phyloP scores from a whole-genome alignment of 1,140 invertebrate genomes.

The Pseudomyrmex cubaensis region DNA sequence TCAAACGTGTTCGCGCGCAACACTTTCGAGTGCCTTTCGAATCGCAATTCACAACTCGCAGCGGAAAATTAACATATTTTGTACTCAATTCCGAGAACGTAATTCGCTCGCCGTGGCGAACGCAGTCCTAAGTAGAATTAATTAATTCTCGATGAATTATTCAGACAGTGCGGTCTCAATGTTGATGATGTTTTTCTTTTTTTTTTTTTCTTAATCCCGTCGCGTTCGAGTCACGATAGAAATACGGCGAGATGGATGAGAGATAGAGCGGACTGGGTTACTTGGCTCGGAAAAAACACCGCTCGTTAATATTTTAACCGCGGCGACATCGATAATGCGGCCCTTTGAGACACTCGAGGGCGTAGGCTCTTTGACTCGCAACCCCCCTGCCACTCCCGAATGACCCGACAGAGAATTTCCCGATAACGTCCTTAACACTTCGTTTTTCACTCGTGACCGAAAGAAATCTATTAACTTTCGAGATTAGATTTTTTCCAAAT shows the following conservation, averaged over 20 bases:
- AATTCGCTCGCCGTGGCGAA: neutral
- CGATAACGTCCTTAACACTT: neutral
- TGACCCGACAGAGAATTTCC: neutral
- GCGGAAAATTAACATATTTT: conserved; percentile 28
- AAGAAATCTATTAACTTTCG: too few species aligned
- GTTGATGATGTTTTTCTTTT: conserved; percentile 9
- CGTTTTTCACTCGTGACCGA: neutral
- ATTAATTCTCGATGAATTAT: conserved; percentile 46
- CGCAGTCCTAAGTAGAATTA: neutral
- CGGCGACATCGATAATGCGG: conserved; percentile 8
- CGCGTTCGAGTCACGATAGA: neutral
- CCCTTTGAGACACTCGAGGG: neutral
- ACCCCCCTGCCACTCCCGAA: neutral
- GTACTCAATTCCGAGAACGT: conserved; percentile 3
- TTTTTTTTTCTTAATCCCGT: neutral
- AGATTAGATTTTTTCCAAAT: too few species aligned
- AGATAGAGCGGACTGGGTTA: neutral
- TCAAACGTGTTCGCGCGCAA: neutral
- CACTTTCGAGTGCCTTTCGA: neutral
- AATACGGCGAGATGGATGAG: conserved; percentile 9
- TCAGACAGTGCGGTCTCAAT: conserved; percentile 22
- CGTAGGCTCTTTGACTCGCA: neutral
- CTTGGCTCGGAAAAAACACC: neutral
- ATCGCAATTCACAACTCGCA: conserved; percentile 3
- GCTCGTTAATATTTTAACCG: conserved; percentile 29